Evolutionary conservation across 2,797 vertebrate species (phyloP), one percentile per base, ranked within the genome.

Genomic region (Erpetoichthys calabaricus): DNA sequence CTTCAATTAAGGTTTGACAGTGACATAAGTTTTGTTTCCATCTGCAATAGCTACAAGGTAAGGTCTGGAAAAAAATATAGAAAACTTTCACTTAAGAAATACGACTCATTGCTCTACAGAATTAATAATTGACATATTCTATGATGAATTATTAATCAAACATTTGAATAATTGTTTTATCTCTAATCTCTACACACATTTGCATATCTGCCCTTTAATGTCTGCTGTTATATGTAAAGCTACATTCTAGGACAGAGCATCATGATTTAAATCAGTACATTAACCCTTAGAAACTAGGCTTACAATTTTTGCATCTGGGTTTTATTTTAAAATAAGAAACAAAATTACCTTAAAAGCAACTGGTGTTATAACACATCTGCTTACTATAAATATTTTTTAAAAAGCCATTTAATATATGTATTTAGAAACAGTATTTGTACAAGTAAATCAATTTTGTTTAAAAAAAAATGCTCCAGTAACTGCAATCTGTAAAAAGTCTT

Each of bases 161-260:
- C 75, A 85, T 91, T 90, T 90, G 91, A 92, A 95, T 94, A 94
- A 94, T 92, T 92, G 86, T 84, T 67, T 74, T 85, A 90, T 88
- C 88, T 91, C 85, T 92, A 90, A 95, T 92, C 89, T 94, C 80
- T 82, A 90, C 84, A 87, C 82, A 83, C 89, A 93, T 94, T 92
- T 92, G 88, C 90, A 92, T 94, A 91, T 92, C 81, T 65, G 68
- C 70, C 68, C 76, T 75, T 77, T 92, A 89, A 93, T 90, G 78
- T 86, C 77, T 86, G 80, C 84, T 79, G 82, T 82, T 83, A 80
- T 85, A 77, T 86, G 76, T 87, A 78, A 75, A 74, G 77, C 72
- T 79, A 79, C 80, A 78, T 86, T 84, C 86, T 91, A 89, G 85
- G 88, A 90, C 70, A 76, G 78, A 82, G 64, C 83, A 77, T 85